Base-by-base conservation (phyloP, 2,797 vertebrate species). In the Catostomus latipinnis region DNA sequence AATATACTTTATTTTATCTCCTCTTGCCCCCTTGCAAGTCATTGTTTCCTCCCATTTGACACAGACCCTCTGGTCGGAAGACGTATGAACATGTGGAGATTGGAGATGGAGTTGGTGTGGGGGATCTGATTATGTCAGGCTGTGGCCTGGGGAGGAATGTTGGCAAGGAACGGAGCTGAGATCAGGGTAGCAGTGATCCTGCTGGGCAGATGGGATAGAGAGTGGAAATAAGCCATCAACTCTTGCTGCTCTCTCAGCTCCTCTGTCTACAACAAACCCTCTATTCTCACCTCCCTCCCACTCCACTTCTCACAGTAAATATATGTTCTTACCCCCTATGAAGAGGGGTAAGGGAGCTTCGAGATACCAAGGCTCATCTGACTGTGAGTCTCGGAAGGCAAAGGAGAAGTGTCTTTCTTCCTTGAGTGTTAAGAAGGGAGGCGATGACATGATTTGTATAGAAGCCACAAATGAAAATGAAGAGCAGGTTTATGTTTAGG, bases 151-250 rank as follows among this genome's bases (percentile, higher is more conserved):
- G 93, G 92, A 94, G 90, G 93, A 90, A 94, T 92, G 90, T 92
- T 93, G 86, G 91, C 72, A 84, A 89, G 90, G 93, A 92, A 92
- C 88, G 86, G 91, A 93, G 90, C 90, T 81, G 90, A 92, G 93
- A 91, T 93, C 89, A 85, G 90, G 92, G 90, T 90, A 91, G 92
- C 90, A 93, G 92, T 87, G 84, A 75, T 91, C 92, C 94, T 94
- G 89, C 93, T 94, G 93, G 91, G 87, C 88, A 91, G 87, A 90
- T 87, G 90, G 89, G 92, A 92, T 91, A 89, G 91, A 92, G 90
- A 92, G 90, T 90, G 62, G 67, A 92, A 95, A 95, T 93, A 93
- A 94, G 87, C 86, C 88, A 91, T 94, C 89, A 92, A 90, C 93
- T 92, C 93, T 92, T 92, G 86, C 92, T 93, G 90, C 87, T 86